Evolutionary conservation across 2,888 invertebrate species (phyloP).

Genomic region (Leucozona laternaria): DNA sequence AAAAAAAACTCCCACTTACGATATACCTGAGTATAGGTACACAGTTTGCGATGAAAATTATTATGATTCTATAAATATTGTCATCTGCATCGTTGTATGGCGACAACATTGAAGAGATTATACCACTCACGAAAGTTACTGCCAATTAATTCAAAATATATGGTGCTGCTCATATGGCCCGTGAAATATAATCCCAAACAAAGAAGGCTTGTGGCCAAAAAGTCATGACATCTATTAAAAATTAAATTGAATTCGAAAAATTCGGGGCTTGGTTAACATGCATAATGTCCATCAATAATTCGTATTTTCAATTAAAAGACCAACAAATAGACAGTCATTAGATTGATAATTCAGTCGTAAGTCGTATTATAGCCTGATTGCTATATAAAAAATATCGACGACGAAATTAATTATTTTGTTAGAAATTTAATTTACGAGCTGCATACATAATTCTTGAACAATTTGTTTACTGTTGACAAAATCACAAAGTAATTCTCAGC

Average conservation of each 20-base stretch:
- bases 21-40: no score
- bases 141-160: slow-evolving; percentile 10
- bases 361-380: no score
- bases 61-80: slow-evolving; percentile 24
- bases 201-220: slow-evolving; percentile 1
- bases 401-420: no score
- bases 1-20: slow-evolving; percentile 34
- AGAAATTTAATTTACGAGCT: no score
- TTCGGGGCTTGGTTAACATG: no score
- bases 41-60: background rate
- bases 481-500: background rate
- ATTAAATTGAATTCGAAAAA: background rate
- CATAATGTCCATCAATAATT: no score
- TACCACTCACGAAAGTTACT: background rate
- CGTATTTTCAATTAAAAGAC: no score
- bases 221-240: slow-evolving; percentile 9
- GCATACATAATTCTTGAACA: background rate
- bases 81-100: slow-evolving; percentile 13
- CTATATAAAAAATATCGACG: no score
- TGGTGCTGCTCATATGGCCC: background rate
- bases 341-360: no score
- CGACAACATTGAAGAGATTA: background rate
- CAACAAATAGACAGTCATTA: no score
- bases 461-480: background rate
- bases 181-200: background rate